Conservation (phyloP, 2,888 invertebrate genomes). For the Tinea pellionella region DNA sequence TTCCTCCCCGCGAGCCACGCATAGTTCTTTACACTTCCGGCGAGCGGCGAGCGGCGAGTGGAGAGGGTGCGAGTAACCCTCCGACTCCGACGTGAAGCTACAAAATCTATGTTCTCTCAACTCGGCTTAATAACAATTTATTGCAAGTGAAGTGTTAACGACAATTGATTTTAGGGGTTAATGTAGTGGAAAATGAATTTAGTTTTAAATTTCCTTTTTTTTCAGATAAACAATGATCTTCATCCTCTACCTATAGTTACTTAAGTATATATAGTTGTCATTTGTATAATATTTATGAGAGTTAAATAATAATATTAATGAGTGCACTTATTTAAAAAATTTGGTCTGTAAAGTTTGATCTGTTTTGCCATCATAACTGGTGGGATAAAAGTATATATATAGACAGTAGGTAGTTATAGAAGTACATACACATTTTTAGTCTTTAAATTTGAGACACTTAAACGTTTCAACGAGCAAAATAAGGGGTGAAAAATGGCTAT, state of each 20-base stretch:
- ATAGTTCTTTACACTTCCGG: slow-evolving; percentile 46
- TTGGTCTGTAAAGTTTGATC: too few species aligned
- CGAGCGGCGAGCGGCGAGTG: slow-evolving; percentile 27
- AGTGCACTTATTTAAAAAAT: too few species aligned
- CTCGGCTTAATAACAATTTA: slow-evolving; percentile 4
- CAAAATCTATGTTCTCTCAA: slow-evolving; percentile 1
- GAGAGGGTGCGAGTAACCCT: slow-evolving; percentile 13
- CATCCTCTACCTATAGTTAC: neutral
- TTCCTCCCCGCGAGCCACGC: slow-evolving; percentile 41
- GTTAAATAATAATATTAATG: too few species aligned
- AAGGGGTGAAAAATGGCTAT: neutral
- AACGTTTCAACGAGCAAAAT: neutral
- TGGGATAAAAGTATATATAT: neutral
- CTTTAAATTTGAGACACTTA: neutral
- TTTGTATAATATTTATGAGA: too few species aligned
- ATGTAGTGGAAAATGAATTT: slow-evolving; percentile 1
- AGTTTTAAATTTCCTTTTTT: neutral
- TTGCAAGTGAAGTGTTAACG: slow-evolving; percentile 5
- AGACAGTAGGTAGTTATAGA: too few species aligned
- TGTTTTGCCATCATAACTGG: too few species aligned
- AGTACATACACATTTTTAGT: too few species aligned
- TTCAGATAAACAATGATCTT: neutral
- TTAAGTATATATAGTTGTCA: too few species aligned
- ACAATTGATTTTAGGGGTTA: slow-evolving; percentile 2
- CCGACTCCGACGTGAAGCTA: slow-evolving; percentile 16